Conservation (phyloP, 2,888 invertebrate species). For the Tachina fera region DNA sequence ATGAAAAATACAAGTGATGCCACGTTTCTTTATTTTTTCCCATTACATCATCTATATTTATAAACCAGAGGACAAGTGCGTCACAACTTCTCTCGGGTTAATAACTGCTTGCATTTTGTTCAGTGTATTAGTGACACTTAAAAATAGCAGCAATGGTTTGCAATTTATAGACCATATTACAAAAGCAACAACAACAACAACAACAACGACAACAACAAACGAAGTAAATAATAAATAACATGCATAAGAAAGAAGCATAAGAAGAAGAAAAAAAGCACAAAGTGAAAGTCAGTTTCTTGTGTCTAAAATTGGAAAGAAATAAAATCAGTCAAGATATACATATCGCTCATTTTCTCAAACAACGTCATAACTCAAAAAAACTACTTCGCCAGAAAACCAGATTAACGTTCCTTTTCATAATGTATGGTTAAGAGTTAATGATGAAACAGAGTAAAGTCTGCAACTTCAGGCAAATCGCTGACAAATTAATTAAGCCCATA, state of each 20-base stretch:
- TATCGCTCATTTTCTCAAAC: too few relatives aligned
- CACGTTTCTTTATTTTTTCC: neutral
- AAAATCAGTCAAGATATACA: conserved; percentile 16
- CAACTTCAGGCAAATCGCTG: too few relatives aligned
- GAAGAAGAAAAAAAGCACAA: conserved; percentile 37
- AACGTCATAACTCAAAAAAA: too few relatives aligned
- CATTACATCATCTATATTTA: too few relatives aligned
- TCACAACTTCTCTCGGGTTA: too few relatives aligned
- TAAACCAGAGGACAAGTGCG: too few relatives aligned
- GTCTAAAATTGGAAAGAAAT: conserved; percentile 45
- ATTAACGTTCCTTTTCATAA: too few relatives aligned
- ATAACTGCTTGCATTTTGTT: conserved; percentile 4
- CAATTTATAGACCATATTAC: conserved; percentile 18
- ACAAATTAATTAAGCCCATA: too few relatives aligned
- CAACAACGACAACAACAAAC: conserved; percentile 34
- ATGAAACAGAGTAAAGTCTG: too few relatives aligned
- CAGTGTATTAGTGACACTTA: conserved; percentile 8
- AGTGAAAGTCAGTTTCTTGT: conserved; percentile 59
- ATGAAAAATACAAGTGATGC: too few relatives aligned
- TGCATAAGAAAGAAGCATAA: conserved; percentile 16
- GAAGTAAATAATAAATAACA: neutral
- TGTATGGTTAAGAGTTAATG: too few relatives aligned
- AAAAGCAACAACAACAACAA: conserved; percentile 30
- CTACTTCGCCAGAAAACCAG: too few relatives aligned
- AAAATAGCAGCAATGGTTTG: conserved; percentile 28